These are phyloP conservation scores for Lepidotrigona ventralis DNA, from an alignment of 1,140 invertebrate genomes.

Conservation along the genomic window DNA sequence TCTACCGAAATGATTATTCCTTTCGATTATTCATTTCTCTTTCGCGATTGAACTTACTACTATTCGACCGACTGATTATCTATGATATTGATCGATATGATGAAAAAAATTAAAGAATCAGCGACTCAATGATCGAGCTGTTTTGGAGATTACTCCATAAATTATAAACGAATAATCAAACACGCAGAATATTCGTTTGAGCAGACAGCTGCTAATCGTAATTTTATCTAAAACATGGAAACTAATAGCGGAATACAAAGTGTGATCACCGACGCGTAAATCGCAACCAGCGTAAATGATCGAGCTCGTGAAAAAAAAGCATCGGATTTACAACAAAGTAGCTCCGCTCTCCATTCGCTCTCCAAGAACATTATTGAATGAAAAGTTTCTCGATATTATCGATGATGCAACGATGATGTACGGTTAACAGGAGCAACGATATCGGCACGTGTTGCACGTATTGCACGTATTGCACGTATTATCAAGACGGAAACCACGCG, in stretches of 20 bases:
- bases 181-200: slow-evolving; percentile 20
- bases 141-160: too few relatives aligned
- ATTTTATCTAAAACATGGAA: slow-evolving; percentile 38
- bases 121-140: too few relatives aligned
- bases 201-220: background rate
- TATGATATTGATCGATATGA: too few relatives aligned
- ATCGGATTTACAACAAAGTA: background rate
- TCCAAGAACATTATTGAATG: slow-evolving; percentile 15
- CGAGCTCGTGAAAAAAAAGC: background rate
- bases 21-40: too few relatives aligned
- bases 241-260: slow-evolving; percentile 36
- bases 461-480: too few relatives aligned
- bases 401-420: slow-evolving; percentile 24
- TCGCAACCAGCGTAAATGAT: slow-evolving; percentile 13
- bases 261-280: slow-evolving; percentile 17
- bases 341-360: too few relatives aligned
- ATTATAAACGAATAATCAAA: too few relatives aligned
- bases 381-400: background rate
- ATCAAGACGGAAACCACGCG: slow-evolving; percentile 16
- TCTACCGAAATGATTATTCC: too few relatives aligned
- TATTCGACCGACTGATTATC: too few relatives aligned
- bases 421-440: slow-evolving; percentile 11
- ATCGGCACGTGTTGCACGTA: background rate
- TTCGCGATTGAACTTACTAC: too few relatives aligned
- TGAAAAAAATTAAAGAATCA: too few relatives aligned